phyloP scores from a whole-genome alignment of 2,888 invertebrate genomes.

The Chloromyia formosa region DNA sequence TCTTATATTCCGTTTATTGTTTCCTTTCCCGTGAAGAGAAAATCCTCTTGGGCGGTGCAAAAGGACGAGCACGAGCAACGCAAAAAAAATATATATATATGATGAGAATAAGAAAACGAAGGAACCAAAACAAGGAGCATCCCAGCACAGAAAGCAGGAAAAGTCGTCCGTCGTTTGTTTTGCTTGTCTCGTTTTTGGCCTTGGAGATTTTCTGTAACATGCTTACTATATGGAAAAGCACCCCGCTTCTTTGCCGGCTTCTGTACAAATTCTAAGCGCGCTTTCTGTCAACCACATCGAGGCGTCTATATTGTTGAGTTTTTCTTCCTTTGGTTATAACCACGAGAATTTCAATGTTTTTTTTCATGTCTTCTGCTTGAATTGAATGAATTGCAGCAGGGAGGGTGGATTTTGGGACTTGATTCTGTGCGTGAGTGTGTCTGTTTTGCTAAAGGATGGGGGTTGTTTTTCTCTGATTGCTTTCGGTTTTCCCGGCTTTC shows the following conservation, averaged over 20 bases:
- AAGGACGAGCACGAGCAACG: constrained; percentile 11
- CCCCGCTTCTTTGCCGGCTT: too few relatives aligned
- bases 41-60: not conserved
- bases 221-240: too few relatives aligned
- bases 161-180: constrained; percentile 47
- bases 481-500: constrained; percentile 33
- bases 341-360: constrained; percentile 5
- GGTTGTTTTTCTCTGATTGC: constrained; percentile 49
- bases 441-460: constrained; percentile 4
- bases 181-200: constrained; percentile 46
- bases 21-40: constrained; percentile 28
- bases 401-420: not conserved
- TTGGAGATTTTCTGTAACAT: not conserved
- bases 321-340: constrained; percentile 18
- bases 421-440: too few relatives aligned
- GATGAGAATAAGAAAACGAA: too few relatives aligned
- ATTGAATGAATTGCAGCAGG: not conserved
- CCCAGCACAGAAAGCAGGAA: constrained; percentile 13
- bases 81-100: not conserved
- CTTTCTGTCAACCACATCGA: not conserved
- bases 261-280: too few relatives aligned
- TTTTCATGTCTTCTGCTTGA: constrained; percentile 33
- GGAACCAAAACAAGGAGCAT: constrained; percentile 28
- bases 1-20: constrained; percentile 21
- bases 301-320: not conserved